Evolutionary conservation across 30 jellyfish, hydroid and myxozoan species (phyloP).

Genomic region (Aurelia sp.): DNA sequence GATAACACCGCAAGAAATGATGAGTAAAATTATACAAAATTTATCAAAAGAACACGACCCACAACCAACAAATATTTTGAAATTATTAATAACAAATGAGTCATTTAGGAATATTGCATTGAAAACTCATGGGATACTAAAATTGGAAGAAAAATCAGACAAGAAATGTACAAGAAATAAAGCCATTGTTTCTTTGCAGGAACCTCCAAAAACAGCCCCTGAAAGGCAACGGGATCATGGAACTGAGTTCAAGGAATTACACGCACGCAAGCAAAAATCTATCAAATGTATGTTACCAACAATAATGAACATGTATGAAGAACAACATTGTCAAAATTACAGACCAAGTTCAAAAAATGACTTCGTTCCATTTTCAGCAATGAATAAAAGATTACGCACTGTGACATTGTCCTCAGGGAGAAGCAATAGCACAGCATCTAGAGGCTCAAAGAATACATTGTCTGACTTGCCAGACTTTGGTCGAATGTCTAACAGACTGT

Average conservation of each 20-base stretch:
- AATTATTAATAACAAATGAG: slow-evolving; percentile 49
- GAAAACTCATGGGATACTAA: slow-evolving; percentile 4
- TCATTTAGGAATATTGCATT: slow-evolving; percentile 57
- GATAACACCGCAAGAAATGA: slow-evolving; percentile 40
- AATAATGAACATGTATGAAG: slow-evolving; percentile 70
- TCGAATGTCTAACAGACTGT: slow-evolving; percentile 13
- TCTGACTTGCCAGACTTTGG: slow-evolving; percentile 51
- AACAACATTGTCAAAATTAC: slow-evolving; percentile 52
- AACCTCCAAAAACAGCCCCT: slow-evolving; percentile 43
- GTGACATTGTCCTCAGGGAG: slow-evolving; percentile 9
- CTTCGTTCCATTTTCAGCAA: slow-evolving; percentile 42
- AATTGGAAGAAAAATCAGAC: slow-evolving; percentile 11
- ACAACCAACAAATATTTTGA: slow-evolving; percentile 39
- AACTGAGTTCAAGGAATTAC: neutral
- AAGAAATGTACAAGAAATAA: neutral
- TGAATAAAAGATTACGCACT: slow-evolving; percentile 17
- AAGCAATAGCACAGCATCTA: slow-evolving; percentile 17
- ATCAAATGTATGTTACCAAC: slow-evolving; percentile 70
- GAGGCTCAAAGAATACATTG: slow-evolving; percentile 13
- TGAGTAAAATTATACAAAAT: slow-evolving; percentile 23
- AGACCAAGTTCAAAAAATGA: slow-evolving; percentile 67
- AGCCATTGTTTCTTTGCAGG: neutral
- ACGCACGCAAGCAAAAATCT: slow-evolving; percentile 17
- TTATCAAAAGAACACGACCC: slow-evolving; percentile 41
- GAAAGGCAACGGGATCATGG: neutral